These are phyloP conservation scores for Himalopsyche phryganea DNA, from an alignment of 1,140 invertebrate species.

Conservation along the genomic window DNA sequence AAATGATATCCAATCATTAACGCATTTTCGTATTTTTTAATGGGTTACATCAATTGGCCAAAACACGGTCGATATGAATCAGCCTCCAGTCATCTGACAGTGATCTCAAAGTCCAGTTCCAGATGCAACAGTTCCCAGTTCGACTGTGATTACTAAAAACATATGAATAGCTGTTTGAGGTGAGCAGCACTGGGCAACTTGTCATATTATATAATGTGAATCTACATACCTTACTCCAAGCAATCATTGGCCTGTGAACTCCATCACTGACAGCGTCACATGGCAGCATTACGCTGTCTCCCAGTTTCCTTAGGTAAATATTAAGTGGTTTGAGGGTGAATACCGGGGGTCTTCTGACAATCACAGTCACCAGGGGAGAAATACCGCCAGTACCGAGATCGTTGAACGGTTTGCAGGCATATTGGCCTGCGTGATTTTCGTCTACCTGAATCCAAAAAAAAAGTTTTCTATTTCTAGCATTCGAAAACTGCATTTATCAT, in stretches of 20 bases:
- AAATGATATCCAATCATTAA: too few relatives aligned
- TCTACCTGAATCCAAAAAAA: conserved; percentile 54
- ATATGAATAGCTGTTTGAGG: too few relatives aligned
- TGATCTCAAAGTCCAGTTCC: too few relatives aligned
- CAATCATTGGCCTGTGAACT: conserved; percentile 71
- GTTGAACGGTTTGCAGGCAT: conserved; percentile 91
- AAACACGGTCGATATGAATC: too few relatives aligned
- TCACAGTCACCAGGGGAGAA: conserved; percentile 80
- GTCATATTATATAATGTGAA: too few relatives aligned
- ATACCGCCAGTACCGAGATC: conserved; percentile 79
- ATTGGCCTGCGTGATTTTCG: conserved; percentile 73
- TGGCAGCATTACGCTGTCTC: conserved; percentile 75
- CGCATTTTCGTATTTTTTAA: too few relatives aligned
- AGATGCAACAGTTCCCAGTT: too few relatives aligned
- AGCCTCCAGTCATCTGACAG: too few relatives aligned
- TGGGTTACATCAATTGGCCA: too few relatives aligned
- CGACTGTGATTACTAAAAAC: too few relatives aligned
- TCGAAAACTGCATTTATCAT: too few relatives aligned
- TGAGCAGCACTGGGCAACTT: too few relatives aligned
- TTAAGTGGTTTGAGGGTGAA: conserved; percentile 74
- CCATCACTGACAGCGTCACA: conserved; percentile 76
- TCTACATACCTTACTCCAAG: conserved; percentile 76
- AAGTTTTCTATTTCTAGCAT: not conserved
- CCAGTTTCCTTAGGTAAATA: conserved; percentile 77
- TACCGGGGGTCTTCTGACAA: conserved; percentile 81